Conservation (phyloP, 1,140 invertebrate genomes). For the Drosophila nikananu region DNA sequence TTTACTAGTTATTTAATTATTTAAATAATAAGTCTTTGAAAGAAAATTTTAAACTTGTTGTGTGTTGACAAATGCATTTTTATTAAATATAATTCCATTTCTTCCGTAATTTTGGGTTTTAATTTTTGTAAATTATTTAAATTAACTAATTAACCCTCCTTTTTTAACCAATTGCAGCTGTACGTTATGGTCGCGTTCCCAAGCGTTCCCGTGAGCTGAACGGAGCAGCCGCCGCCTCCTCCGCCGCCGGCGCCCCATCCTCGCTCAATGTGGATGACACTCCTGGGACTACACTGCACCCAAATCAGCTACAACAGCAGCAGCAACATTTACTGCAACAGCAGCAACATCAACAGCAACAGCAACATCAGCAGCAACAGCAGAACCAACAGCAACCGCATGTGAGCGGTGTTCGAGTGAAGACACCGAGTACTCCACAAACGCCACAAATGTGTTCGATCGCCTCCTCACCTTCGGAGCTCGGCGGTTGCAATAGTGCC, state of each 20-base stretch:
- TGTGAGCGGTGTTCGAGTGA: slow-evolving; percentile 72
- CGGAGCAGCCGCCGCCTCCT: slow-evolving; percentile 83
- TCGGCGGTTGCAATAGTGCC: slow-evolving; percentile 81
- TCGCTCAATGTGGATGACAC: slow-evolving; percentile 71
- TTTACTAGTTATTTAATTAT: too few relatives aligned
- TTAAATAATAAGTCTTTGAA: neutral
- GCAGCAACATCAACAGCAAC: slow-evolving; percentile 63
- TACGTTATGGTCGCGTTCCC: slow-evolving; percentile 97
- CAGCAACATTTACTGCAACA: slow-evolving; percentile 56
- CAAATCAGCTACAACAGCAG: slow-evolving; percentile 57
- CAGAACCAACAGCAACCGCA: slow-evolving; percentile 79
- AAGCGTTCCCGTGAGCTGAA: slow-evolving; percentile 95
- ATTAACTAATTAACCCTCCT: neutral
- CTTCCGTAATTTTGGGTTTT: neutral
- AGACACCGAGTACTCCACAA: slow-evolving; percentile 84
- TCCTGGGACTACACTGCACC: slow-evolving; percentile 56
- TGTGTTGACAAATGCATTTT: too few relatives aligned
- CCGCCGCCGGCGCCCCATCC: slow-evolving; percentile 47
- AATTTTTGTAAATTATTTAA: neutral
- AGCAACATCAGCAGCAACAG: slow-evolving; percentile 67
- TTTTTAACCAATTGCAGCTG: slow-evolving; percentile 89
- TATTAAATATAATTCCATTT: too few relatives aligned
- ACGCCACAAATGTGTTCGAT: slow-evolving; percentile 86
- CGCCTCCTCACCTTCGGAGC: slow-evolving; percentile 84
- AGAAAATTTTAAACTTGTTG: too few relatives aligned